Percentiles rank a stretch among this genome's conserved stretches.
phyloP scores from a whole-genome alignment of 1,140 invertebrate genomes.

The Armadillidium nasatum region DNA sequence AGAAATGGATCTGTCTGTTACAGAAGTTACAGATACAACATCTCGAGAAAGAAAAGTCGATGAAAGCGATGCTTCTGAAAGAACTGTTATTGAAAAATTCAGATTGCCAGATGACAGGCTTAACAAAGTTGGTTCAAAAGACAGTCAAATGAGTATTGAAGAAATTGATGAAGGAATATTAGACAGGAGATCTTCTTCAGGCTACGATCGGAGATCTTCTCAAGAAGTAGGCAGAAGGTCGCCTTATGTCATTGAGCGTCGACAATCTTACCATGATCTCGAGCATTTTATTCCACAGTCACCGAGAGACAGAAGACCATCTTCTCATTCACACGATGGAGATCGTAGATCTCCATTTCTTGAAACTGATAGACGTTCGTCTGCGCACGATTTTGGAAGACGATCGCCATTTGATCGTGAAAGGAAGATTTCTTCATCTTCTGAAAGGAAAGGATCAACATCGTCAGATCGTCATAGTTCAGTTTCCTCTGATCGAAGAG shows the following conservation, averaged over 20 bases:
- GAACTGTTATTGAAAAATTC: slow-evolving; percentile 41
- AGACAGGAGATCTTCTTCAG: slow-evolving; percentile 33
- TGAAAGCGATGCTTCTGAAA: slow-evolving; percentile 41
- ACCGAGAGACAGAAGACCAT: slow-evolving; percentile 14
- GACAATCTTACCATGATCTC: slow-evolving; percentile 37
- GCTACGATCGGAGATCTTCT: slow-evolving; percentile 30
- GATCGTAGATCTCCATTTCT: slow-evolving; percentile 32
- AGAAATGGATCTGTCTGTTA: slow-evolving; percentile 39
- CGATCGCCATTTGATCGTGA: slow-evolving; percentile 39
- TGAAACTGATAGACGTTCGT: slow-evolving; percentile 35
- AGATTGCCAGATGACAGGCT: slow-evolving; percentile 39
- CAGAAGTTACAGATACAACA: slow-evolving; percentile 10
- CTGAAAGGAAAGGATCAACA: slow-evolving; percentile 34
- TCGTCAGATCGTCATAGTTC: slow-evolving; percentile 42
- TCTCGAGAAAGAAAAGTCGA: slow-evolving; percentile 36
- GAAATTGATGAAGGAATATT: slow-evolving; percentile 42
- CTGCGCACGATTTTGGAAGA: slow-evolving; percentile 36
- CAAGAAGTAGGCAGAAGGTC: slow-evolving; percentile 39
- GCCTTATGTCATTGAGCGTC: slow-evolving; percentile 34
- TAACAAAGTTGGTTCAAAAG: slow-evolving; percentile 40
- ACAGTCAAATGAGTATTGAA: slow-evolving; percentile 44
- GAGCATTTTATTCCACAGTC: slow-evolving; percentile 24
- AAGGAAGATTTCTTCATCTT: slow-evolving; percentile 36
- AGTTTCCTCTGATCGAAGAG: slow-evolving; percentile 39
- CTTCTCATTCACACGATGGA: slow-evolving; percentile 22